Evolutionary conservation across 1,140 invertebrate genomes (phyloP).

Genomic region (Octopus bimaculoides): DNA sequence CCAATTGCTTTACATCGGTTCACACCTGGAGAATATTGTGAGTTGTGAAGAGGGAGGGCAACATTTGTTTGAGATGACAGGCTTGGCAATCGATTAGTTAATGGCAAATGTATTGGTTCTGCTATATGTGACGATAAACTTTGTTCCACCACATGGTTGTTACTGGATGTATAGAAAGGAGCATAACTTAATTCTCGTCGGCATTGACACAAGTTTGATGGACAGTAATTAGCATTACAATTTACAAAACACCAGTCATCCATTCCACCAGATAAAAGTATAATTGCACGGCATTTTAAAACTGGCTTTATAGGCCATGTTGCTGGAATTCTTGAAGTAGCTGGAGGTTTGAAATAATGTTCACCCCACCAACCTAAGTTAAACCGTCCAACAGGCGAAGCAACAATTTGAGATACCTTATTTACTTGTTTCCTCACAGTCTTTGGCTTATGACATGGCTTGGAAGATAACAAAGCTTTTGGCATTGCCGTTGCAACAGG

Average conservation of each 20-base stretch:
- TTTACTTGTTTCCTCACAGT: constrained; percentile 7
- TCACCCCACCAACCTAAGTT: constrained; percentile 14
- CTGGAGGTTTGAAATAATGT: constrained; percentile 14
- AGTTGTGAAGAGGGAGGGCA: not conserved
- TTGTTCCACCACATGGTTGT: not conserved
- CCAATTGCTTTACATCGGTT: constrained; percentile 21
- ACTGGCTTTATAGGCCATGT: not conserved
- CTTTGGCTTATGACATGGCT: not conserved
- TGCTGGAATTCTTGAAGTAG: not conserved
- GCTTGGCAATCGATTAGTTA: not conserved
- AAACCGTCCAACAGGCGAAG: constrained; percentile 9
- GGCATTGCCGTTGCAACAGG: too few species aligned
- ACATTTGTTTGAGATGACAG: not conserved
- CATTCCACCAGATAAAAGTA: constrained; percentile 28
- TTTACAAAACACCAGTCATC: constrained; percentile 35
- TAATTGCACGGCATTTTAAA: constrained; percentile 20
- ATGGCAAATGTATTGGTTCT: not conserved
- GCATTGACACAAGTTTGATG: constrained; percentile 26
- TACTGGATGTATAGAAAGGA: not conserved
- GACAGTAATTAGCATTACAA: constrained; percentile 36
- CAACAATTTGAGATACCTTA: not conserved
- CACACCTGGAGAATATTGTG: not conserved
- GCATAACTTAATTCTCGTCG: not conserved
- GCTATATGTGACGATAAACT: not conserved
- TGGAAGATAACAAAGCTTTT: not conserved